Percentiles rank a stretch among this genome's conserved stretches.
Conservation (phyloP, 1,140 invertebrate genomes). For the Bursaphelenchus mucronatus region DNA sequence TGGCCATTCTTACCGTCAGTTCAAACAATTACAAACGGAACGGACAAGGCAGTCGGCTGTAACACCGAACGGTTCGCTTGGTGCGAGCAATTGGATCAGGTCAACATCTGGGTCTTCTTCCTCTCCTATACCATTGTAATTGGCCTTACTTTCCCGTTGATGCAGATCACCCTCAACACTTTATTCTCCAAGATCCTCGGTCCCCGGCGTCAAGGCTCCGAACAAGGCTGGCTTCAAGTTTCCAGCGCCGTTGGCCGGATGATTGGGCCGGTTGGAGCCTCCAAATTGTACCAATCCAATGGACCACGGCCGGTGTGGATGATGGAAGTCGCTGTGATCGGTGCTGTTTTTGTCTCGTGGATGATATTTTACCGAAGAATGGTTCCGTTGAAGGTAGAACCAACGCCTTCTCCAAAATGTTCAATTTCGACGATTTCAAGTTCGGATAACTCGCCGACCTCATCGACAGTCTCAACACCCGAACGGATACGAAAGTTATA, state of each 20-base stretch:
- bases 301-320: slow-evolving; percentile 24
- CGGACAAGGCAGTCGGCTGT: slow-evolving; percentile 30
- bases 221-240: slow-evolving; percentile 42
- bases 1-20: slow-evolving; percentile 40
- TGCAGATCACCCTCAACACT: slow-evolving; percentile 45
- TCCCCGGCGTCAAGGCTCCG: slow-evolving; percentile 36
- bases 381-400: slow-evolving; percentile 7
- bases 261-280: slow-evolving; percentile 16
- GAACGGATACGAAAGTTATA: too few relatives aligned
- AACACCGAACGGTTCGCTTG: slow-evolving; percentile 32
- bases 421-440: too few relatives aligned
- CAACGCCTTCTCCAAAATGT: slow-evolving; percentile 3
- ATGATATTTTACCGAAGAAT: slow-evolving; percentile 18
- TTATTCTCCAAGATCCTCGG: slow-evolving; percentile 51
- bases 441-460: too few relatives aligned
- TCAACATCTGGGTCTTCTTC: slow-evolving; percentile 44
- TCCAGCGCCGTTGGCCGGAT: slow-evolving; percentile 18
- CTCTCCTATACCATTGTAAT: slow-evolving; percentile 38
- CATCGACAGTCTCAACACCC: too few relatives aligned
- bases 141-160: slow-evolving; percentile 40
- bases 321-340: slow-evolving; percentile 21
- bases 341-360: slow-evolving; percentile 4
- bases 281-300: slow-evolving; percentile 15
- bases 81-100: slow-evolving; percentile 30
- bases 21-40: neutral